Evolutionary conservation across 2,797 vertebrate genomes (phyloP).

Genomic region (Poliocrania exsul): DNA sequence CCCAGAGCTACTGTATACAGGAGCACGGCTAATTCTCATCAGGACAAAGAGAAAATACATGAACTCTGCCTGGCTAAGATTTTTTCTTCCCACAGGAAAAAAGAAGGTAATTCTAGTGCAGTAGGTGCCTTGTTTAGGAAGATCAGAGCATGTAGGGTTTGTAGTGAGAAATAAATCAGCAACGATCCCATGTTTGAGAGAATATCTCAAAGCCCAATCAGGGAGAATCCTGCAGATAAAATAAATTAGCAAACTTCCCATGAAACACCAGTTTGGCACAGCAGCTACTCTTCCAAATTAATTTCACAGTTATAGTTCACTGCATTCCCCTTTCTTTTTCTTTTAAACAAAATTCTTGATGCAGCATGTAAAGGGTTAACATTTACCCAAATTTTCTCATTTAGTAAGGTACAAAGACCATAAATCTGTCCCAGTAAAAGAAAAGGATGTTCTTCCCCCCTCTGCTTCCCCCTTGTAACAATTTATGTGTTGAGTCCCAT

Average conservation of each 20-base stretch:
- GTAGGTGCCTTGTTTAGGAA: not conserved
- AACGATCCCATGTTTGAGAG: not conserved
- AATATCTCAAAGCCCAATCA: not conserved
- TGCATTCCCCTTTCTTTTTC: not conserved
- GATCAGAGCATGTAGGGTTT: not conserved
- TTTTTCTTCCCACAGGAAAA: not conserved
- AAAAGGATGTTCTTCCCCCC: not conserved
- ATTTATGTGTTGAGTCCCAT: not conserved
- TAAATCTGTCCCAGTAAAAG: not conserved
- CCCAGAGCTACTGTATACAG: not conserved
- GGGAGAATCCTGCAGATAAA: constrained; percentile 9
- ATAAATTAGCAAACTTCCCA: not conserved
- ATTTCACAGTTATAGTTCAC: constrained; percentile 2
- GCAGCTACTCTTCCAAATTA: not conserved
- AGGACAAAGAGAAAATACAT: not conserved
- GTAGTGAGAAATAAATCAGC: not conserved
- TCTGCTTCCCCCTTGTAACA: not conserved
- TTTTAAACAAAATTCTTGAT: not conserved
- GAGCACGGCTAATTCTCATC: not conserved
- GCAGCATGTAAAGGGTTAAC: not conserved
- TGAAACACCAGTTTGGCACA: not conserved
- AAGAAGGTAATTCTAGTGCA: not conserved
- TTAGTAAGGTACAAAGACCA: not conserved
- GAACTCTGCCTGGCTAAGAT: not conserved
- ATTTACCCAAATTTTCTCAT: not conserved